Base-by-base conservation (phyloP, 2,888 invertebrate species). In the Polymixis flavicincta region DNA sequence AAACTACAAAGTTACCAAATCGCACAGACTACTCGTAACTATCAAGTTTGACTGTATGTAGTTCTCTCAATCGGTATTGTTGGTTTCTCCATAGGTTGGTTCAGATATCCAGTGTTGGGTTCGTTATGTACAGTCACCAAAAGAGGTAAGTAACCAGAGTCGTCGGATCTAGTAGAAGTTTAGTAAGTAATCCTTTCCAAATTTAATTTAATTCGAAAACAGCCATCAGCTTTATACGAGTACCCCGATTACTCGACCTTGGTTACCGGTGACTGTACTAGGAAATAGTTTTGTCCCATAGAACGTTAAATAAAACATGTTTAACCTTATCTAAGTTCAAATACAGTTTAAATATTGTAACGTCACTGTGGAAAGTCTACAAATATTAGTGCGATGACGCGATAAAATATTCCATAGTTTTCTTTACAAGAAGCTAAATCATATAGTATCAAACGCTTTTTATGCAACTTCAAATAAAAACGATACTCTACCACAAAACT, bases 1-100 rank as follows among this genome's bases (percentile, higher is more conserved):
- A 85, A 92, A 81, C 80, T 79, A 84, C 87, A 82, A 90, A 90
- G 90, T 90, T 81, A 80, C 81, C 52, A 63, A 78, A 74, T 69
- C 42, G n/a, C 37, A 82, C 73, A 88, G 88, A 90, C 80, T 83
- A 88, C 70, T 68, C 65, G 7, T 32, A 63, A 63, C 78, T 78
- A 32, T 73, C 52, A 76, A 68, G 52, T 77, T 65, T 64, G 37
- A 52, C 28, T n/a, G 28, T 32, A 28, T n/a, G 28, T 32, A 28
- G 45, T 64, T 78, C 28, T 59, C n/a, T 48, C 19, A 48, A 69
- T 76, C 82, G 65, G 28, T 52, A n/a, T 64, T 28, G 22, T 64
- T 76, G 4, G 45, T 32, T 22, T 0, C 28, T 9, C 25, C 37
- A 28, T 28, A 28, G 7, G 14, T 63, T 19, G 8, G 50, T 52